Base-by-base conservation (phyloP, 2,113 vertebrate species). In the Centrocercus urophasianus region DNA sequence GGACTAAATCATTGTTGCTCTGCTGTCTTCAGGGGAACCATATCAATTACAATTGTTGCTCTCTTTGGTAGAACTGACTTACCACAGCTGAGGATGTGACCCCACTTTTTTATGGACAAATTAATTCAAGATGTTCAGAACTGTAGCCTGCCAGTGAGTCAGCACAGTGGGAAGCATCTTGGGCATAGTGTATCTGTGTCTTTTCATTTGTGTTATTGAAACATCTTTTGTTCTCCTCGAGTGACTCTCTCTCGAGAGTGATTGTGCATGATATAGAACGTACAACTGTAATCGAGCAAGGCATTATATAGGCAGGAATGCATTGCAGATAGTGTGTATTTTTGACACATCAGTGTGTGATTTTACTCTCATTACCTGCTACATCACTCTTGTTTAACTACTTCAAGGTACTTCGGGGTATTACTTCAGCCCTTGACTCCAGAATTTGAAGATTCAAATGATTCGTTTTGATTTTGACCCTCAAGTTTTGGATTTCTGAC, bases 201-300 rank as follows among this genome's bases (percentile, higher is more conserved):
- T 74, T 89, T 70, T 65, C 11, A 8, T 54, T 69, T 1, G 0
- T 61, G 57, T 43, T 61, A 50, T 3, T 64, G 70, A 64, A 90
- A 54, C 3, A 22, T 30, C 16, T 73, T 30, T 54, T 69, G 17
- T 34, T 85, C 19, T 5, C 72, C 56, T 54, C 34, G 72, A 67
- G n/a, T 25, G n/a, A 28, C 27, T 65, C 60, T 65, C 24, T 65
- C 60, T 65, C 20, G 17, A n/a, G 48, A 70, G 17, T 16, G 38
- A 59, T 61, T 43, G 32, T 0, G 1, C 1, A 1, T 1, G 2
- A 22, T 80, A 13, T 10, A 38, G 57, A 38, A 34, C 27, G 8
- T 24, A 48, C 22, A 76, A 22, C 25, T 92, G 69, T 64, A 64
- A 60, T 24, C 13, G 7, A 48, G 14, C 27, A 14, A 64, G 32